These are phyloP conservation scores for Diphyllodes magnificus DNA, from an alignment of 2,113 vertebrate species.

Conservation along the genomic window DNA sequence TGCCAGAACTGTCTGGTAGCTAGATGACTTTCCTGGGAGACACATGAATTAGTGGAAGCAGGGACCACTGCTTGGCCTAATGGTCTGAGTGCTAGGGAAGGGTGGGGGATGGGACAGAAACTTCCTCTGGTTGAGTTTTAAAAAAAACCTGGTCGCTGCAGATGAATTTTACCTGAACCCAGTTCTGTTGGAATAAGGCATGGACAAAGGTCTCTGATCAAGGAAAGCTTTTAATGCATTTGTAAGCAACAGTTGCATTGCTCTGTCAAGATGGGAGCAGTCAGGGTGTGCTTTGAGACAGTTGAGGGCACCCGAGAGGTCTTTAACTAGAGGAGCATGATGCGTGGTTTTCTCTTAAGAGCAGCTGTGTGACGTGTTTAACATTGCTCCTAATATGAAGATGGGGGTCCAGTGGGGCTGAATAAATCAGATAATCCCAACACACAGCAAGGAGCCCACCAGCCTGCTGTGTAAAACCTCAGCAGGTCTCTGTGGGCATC, in stretches of 20 bases:
- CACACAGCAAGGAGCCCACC: rapidly evolving
- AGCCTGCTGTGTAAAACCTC: neutral
- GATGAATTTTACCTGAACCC: neutral
- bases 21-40: neutral
- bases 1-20: neutral
- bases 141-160: neutral
- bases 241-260: neutral
- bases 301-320: rapidly evolving
- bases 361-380: neutral
- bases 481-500: neutral
- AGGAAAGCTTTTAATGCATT: neutral
- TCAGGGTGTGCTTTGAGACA: neutral
- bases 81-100: neutral
- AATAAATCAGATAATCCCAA: neutral
- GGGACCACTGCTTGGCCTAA: neutral
- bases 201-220: neutral
- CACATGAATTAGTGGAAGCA: neutral
- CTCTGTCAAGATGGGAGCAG: neutral
- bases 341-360: neutral
- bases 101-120: neutral
- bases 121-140: neutral
- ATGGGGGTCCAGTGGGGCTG: rapidly evolving
- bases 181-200: neutral
- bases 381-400: neutral
- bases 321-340: neutral